Evolutionary conservation across 2,888 invertebrate species (phyloP), one percentile per base, ranked within the genome.

Genomic region (Drosophila cracens): DNA sequence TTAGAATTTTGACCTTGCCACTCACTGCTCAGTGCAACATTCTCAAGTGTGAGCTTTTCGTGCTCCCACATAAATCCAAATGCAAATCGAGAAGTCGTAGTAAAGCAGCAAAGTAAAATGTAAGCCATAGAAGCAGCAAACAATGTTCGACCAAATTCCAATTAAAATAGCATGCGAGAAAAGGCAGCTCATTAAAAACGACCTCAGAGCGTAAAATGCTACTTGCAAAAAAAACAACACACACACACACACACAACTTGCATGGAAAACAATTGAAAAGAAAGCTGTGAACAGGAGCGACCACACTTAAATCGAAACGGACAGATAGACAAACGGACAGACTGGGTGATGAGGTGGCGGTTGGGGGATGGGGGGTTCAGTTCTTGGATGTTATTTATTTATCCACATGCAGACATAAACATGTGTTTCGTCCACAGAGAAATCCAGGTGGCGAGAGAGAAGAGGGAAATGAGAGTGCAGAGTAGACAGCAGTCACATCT

Each of bases 101-200:
- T 21, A 46, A 54, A 34, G 36, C 48, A 29, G 43, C 43, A 61
- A 65, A 34, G 43, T 74, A 58, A 65, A 48, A 49, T 73, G 62
- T 56, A 59, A 73, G 62, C 67, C 74, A 71, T 51, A 70, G 65
- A 74, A 71, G 53, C 46, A 61, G 67, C 53, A 62, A 72, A 81
- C 64, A 70, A 78, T 71, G 73, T 68, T 64, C 72, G 66, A 66
- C 52, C 61, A 72, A 70, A 81, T 74, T 82, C 76, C 74, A 82
- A 83, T 86, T 86, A 83, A 85, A 70, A 69, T 57, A 46, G 61
- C 66, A 76, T 66, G 67, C 64, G 70, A 82, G 70, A 69, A 67
- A 70, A 60, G 75, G 62, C 70, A 70, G 74, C 81, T 87, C 81
- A 84, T 85, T 82, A 84, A 79, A 85, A 83, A 73, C 82, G 76